A percentile compares a stretch with the other conserved stretches of the same genome.
These are phyloP conservation scores for Probosciger aterrimus DNA, from an alignment of 2,113 vertebrate genomes.

Conservation along the genomic window DNA sequence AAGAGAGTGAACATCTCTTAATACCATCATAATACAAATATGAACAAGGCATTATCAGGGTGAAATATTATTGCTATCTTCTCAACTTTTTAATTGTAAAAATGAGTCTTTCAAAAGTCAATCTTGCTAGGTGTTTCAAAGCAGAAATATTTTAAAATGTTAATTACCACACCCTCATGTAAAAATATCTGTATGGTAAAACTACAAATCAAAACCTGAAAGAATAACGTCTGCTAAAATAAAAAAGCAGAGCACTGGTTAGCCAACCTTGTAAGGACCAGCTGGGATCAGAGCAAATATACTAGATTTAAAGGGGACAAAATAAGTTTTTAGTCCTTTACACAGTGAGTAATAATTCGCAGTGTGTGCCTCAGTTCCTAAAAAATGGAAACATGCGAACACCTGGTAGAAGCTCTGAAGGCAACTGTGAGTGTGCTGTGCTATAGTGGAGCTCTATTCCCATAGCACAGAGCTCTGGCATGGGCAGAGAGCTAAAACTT, in stretches of 20 bases:
- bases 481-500: too few relatives aligned
- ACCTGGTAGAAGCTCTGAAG: background rate
- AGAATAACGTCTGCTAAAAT: background rate
- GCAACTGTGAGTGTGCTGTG: fast-evolving
- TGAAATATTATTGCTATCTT: background rate
- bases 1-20: too few relatives aligned
- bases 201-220: background rate
- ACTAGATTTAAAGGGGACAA: background rate
- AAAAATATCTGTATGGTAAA: background rate
- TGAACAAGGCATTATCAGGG: fast-evolving
- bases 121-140: background rate
- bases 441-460: fast-evolving
- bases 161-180: background rate
- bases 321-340: background rate
- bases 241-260: background rate
- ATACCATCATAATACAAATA: background rate
- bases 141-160: background rate
- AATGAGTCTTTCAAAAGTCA: background rate
- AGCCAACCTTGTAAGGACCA: background rate
- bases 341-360: background rate
- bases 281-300: background rate
- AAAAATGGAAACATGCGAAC: background rate
- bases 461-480: fast-evolving
- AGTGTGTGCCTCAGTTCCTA: background rate
- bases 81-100: background rate